Conservation (phyloP, 2,113 vertebrate genomes). For the Pachycephala philippinensis region DNA sequence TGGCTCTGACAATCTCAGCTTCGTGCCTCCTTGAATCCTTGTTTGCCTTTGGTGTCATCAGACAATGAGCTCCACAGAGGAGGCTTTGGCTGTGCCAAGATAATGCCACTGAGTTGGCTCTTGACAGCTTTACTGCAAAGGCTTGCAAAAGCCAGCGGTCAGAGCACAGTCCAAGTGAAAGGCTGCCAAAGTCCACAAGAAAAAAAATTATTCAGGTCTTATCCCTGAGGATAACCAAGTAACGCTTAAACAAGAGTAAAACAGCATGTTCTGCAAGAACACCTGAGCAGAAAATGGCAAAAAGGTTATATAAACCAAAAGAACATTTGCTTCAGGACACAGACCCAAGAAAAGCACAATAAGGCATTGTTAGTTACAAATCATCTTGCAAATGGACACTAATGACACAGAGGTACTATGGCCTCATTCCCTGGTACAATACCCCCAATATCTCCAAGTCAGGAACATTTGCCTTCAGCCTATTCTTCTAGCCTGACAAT, state of each 20-base stretch:
- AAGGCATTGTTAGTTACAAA: constrained; percentile 48
- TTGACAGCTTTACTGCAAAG: background rate
- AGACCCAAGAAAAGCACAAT: constrained; percentile 34
- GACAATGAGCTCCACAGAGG: background rate
- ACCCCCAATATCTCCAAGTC: background rate
- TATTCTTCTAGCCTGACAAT: background rate
- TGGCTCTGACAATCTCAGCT: background rate
- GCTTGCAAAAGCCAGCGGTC: background rate
- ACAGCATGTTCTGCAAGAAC: background rate
- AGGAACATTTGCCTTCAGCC: constrained; percentile 15
- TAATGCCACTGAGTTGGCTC: background rate
- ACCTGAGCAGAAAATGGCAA: constrained; percentile 19
- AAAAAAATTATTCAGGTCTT: background rate
- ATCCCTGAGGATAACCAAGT: background rate
- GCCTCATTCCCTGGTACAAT: constrained; percentile 49
- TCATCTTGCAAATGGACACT: background rate
- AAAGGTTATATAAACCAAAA: constrained; percentile 48
- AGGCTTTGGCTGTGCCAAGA: background rate
- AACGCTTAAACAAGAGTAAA: constrained; percentile 22
- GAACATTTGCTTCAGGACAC: constrained; percentile 1
- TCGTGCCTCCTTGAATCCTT: background rate
- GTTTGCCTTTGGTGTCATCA: constrained; percentile 13
- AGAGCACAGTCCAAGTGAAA: background rate
- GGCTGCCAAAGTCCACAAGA: constrained; percentile 25
- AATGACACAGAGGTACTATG: background rate